A percentile compares a stretch with the other conserved stretches of the same genome.
Evolutionary conservation across 2,888 invertebrate species (phyloP).

Genomic region (Phengaris arion): DNA sequence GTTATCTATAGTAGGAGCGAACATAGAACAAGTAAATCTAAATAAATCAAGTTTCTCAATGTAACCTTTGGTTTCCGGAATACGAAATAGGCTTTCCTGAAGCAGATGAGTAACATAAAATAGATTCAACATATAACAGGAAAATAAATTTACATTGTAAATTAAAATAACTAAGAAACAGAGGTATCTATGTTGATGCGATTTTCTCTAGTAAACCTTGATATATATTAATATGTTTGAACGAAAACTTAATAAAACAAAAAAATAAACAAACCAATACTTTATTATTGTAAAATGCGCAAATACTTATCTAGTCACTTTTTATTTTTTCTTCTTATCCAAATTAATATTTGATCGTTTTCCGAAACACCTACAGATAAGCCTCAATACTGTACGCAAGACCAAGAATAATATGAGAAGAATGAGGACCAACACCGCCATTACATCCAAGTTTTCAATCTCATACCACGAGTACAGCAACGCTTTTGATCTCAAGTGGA

Average conservation of each 20-base stretch:
- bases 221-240: too few relatives aligned
- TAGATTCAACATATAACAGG: too few relatives aligned
- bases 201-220: too few relatives aligned
- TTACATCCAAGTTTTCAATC: slow-evolving; percentile 8
- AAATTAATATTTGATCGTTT: neutral
- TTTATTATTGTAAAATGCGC: neutral
- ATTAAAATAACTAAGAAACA: too few relatives aligned
- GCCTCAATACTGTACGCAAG: neutral
- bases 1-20: too few relatives aligned
- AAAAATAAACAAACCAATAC: neutral
- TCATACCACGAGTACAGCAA: slow-evolving; percentile 51
- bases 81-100: too few relatives aligned
- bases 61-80: too few relatives aligned
- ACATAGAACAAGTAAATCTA: too few relatives aligned
- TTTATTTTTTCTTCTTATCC: slow-evolving; percentile 15
- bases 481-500: slow-evolving; percentile 51
- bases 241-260: neutral
- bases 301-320: neutral
- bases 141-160: too few relatives aligned
- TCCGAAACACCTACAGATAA: neutral
- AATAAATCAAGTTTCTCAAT: too few relatives aligned
- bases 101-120: too few relatives aligned
- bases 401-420: neutral
- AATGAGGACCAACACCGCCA: neutral
- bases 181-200: too few relatives aligned